Conservation (phyloP, 1,140 invertebrate genomes). For the Scaptodrosophila lebanonensis region DNA sequence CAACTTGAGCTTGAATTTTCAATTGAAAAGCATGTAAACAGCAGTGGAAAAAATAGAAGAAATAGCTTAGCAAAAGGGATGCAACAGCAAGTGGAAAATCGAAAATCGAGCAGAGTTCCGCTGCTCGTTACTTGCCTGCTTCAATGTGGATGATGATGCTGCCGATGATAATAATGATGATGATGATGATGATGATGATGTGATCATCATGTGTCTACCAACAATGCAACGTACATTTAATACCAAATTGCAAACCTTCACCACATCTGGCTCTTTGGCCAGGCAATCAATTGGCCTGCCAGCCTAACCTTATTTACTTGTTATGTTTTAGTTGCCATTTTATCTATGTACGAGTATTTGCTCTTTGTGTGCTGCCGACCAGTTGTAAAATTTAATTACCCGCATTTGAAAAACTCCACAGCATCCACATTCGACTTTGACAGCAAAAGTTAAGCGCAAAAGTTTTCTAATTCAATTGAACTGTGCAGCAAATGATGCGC, state of each 20-base stretch:
- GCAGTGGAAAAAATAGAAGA: slow-evolving; percentile 14
- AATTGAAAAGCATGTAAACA: slow-evolving; percentile 43
- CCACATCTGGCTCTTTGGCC: too few species aligned
- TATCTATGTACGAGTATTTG: slow-evolving; percentile 6
- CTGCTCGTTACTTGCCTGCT: too few species aligned
- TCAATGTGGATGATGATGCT: too few species aligned
- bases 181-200: too few species aligned
- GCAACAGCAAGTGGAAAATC: slow-evolving; percentile 54
- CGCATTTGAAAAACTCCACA: slow-evolving; percentile 6
- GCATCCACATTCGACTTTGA: slow-evolving; percentile 25
- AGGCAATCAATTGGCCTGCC: not conserved
- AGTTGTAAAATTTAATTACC: slow-evolving; percentile 65
- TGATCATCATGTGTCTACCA: too few species aligned
- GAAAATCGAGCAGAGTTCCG: slow-evolving; percentile 18
- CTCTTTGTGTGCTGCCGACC: too few species aligned
- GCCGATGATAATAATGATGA: too few species aligned
- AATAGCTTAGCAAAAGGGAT: slow-evolving; percentile 1
- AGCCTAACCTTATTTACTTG: not conserved
- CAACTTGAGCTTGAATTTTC: slow-evolving; percentile 55
- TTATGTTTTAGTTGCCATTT: not conserved
- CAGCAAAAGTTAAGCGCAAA: slow-evolving; percentile 38
- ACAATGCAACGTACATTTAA: too few species aligned
- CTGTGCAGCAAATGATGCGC: slow-evolving; percentile 5
- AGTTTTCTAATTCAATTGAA: slow-evolving; percentile 58
- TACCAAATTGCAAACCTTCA: too few species aligned